A percentile compares a stretch with the other conserved stretches of the same genome.
Evolutionary conservation across 2,888 invertebrate species (phyloP).

Genomic region (Lasioglossum figueresi): DNA sequence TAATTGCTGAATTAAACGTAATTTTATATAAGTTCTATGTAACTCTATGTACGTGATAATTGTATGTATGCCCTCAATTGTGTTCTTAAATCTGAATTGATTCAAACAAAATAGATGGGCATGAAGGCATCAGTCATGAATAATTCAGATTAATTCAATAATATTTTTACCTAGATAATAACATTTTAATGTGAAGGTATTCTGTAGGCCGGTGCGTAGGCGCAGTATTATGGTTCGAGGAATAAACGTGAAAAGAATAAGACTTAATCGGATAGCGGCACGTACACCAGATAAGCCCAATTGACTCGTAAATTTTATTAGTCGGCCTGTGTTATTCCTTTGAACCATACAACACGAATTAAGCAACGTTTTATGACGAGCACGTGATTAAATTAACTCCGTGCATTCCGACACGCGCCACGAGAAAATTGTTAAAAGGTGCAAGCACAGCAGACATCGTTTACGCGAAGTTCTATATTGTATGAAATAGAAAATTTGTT

Average conservation of each 20-base stretch:
- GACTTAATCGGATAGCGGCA: slow-evolving; percentile 45
- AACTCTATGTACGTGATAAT: no score
- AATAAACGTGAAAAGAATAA: background rate
- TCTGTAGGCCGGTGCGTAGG: background rate
- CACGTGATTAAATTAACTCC: slow-evolving; percentile 50
- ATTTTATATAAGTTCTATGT: no score
- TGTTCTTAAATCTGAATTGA: no score
- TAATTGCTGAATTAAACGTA: no score
- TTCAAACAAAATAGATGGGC: no score
- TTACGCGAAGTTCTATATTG: background rate
- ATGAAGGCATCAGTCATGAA: no score
- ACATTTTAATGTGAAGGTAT: background rate
- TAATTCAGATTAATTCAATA: no score
- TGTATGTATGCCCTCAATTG: no score
- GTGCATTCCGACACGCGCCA: slow-evolving; percentile 30
- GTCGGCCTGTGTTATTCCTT: slow-evolving; percentile 45
- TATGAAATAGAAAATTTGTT: background rate
- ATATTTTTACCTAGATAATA: no score
- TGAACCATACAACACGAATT: slow-evolving; percentile 41
- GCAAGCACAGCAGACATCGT: slow-evolving; percentile 7
- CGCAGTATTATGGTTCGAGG: background rate
- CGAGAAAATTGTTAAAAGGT: slow-evolving; percentile 12
- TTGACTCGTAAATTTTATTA: slow-evolving; percentile 54
- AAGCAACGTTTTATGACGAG: slow-evolving; percentile 53
- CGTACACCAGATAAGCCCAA: slow-evolving; percentile 49